Conservation (phyloP, 2,888 invertebrate species). For the Hydrotaea cyrtoneurina region DNA sequence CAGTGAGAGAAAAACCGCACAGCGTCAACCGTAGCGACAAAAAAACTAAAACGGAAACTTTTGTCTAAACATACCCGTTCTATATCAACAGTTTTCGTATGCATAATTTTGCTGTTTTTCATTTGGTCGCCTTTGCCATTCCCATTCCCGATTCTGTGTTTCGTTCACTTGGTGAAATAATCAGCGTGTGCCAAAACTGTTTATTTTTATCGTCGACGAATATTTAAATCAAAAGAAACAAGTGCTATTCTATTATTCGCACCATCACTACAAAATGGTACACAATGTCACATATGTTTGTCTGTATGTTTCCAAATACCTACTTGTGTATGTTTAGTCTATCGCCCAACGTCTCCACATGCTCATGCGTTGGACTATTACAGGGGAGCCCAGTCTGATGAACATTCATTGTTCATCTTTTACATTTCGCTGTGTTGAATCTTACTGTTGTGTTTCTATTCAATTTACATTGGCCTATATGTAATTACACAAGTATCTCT, state of each 20-base stretch:
- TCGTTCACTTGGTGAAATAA: conserved; percentile 12
- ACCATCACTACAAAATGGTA: conserved; percentile 39
- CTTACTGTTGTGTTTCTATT: conserved; percentile 53
- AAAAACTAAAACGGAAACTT: conserved; percentile 2
- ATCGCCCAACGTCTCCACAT: not conserved
- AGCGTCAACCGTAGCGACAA: not conserved
- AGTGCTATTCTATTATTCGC: conserved; percentile 58
- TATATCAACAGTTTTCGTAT: conserved; percentile 17
- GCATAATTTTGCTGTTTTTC: conserved; percentile 11
- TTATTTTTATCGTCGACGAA: conserved; percentile 56
- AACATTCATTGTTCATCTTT: conserved; percentile 23
- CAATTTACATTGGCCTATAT: conserved; percentile 19
- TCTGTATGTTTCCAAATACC: too few relatives aligned
- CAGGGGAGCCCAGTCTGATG: not conserved
- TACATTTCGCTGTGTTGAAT: not conserved
- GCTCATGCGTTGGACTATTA: not conserved
- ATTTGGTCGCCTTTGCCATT: not conserved
- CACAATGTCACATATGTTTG: not conserved
- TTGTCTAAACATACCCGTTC: conserved; percentile 1
- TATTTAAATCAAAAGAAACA: conserved; percentile 43
- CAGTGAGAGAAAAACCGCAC: not conserved
- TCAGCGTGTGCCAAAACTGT: conserved; percentile 62
- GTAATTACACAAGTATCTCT: not conserved
- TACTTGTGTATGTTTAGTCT: too few relatives aligned
- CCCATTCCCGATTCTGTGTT: not conserved